These are phyloP conservation scores for Campoplex nolae DNA, from an alignment of 2,888 invertebrate species.

Conservation along the genomic window DNA sequence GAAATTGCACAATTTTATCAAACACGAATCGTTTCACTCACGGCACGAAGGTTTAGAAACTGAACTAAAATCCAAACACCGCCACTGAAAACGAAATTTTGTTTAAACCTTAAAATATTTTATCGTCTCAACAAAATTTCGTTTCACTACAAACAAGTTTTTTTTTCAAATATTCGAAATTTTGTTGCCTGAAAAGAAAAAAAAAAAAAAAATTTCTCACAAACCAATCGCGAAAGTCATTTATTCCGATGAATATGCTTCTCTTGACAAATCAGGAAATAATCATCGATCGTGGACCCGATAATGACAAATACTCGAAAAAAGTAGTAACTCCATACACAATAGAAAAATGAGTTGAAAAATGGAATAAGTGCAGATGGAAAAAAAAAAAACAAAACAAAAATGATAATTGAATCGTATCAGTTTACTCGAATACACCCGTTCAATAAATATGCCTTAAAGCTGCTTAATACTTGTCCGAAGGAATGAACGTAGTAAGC, in stretches of 20 bases:
- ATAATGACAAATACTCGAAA: too few relatives aligned
- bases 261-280: neutral
- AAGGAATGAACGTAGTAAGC: slow-evolving; percentile 42
- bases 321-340: neutral
- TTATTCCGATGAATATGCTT: neutral
- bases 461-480: slow-evolving; percentile 18
- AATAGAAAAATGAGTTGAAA: slow-evolving; percentile 17
- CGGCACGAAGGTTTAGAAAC: too few relatives aligned
- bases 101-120: too few relatives aligned
- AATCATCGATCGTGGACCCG: neutral
- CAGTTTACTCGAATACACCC: slow-evolving; percentile 45
- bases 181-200: too few relatives aligned
- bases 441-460: slow-evolving; percentile 48
- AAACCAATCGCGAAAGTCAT: too few relatives aligned
- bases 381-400: neutral
- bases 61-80: neutral
- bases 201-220: too few relatives aligned
- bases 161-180: too few relatives aligned
- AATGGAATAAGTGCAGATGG: slow-evolving; percentile 1
- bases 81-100: too few relatives aligned
- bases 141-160: too few relatives aligned
- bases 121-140: too few relatives aligned
- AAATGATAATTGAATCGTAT: slow-evolving; percentile 58
- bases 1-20: neutral
- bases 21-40: neutral